Base-by-base conservation (phyloP, 2,888 invertebrate species). In the Heliconius hortense region DNA sequence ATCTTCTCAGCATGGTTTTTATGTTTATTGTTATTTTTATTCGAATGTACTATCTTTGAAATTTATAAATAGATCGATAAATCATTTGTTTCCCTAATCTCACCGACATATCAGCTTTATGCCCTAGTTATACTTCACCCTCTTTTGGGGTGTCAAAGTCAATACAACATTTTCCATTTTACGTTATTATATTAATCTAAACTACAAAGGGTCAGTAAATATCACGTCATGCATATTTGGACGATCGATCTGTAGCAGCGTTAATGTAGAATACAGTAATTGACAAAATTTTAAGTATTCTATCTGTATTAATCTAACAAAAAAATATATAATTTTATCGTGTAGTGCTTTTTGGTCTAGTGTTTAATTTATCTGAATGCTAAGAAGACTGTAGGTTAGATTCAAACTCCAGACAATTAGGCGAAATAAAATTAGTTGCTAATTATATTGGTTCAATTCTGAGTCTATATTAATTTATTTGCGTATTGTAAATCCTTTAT, bases 121-220 rank as follows among this genome's bases (percentile, higher is more conserved):
- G 48, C 62, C 39, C 60, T 43, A 43, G 26, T 26, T 39, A 26
- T 39, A 71, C 43, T 59, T 53, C 48, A 72, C 76, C 74, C 74
- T 73, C 31, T 66, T 70, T 72, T 66, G 56, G 72, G 78, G 76
- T 72, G 68, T 67, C 59, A 72, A 64, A 74, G 74, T 74, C 72
- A 74, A 73, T 56, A 72, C 59, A 72, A 76, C 67, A 76, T 72
- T 76, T 76, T 78, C 72, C 39, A 76, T 66, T 69, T 74, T 66
- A 66, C 64, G 72, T 77, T 77, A 69, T 72, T 59, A 69, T 60
- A 67, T 72, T 71, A 72, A 62, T 75, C 60, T 43, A 71, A 71
- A 62, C 43, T 62, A 43, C 71, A 26, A 62, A 62, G 71, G 71
- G 71, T 71, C 71, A 62, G 39, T 26, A 43, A 26, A 71, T 62